Conservation (phyloP, 2,113 vertebrate genomes). For the Lethenteron camtschaticum region DNA sequence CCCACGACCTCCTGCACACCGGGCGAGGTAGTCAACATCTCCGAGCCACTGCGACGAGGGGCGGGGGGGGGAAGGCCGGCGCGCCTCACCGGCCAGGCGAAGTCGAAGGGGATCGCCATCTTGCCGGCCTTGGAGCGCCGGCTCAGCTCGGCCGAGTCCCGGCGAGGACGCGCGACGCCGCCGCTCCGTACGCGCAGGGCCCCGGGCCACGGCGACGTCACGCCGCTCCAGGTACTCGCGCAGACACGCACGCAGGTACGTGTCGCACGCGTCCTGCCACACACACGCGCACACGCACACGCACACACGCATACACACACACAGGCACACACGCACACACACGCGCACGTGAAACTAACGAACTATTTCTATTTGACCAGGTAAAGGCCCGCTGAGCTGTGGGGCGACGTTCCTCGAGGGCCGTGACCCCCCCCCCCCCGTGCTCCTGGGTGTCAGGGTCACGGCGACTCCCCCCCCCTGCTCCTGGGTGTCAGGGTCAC, state of each 20-base stretch:
- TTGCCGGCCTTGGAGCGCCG: constrained; percentile 19
- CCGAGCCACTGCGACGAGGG: not conserved
- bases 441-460: too few species aligned
- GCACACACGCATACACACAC: too few species aligned
- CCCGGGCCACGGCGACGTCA: constrained; percentile 18
- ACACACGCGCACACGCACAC: too few species aligned
- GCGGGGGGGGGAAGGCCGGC: not conserved
- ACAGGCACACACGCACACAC: too few species aligned
- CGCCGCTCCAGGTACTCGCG: constrained; percentile 39
- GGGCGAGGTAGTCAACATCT: not conserved
- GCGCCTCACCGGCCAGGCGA: constrained; percentile 41
- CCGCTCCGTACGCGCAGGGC: constrained; percentile 28
- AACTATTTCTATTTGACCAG: too few species aligned
- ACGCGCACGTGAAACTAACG: too few species aligned
- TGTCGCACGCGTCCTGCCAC: constrained; percentile 25
- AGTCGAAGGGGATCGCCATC: constrained; percentile 33
- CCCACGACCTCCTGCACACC: not conserved
- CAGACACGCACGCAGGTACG: constrained; percentile 35
- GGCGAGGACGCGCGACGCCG: constrained; percentile 26
- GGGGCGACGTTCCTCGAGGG: constrained; percentile 17
- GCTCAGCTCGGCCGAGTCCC: constrained; percentile 25
- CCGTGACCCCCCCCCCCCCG: constrained; percentile 1
- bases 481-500: too few species aligned
- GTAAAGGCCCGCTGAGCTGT: too few species aligned
- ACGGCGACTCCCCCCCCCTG: too few species aligned